phyloP scores from a whole-genome alignment of 2,113 vertebrate genomes.

The Dicerorhinus sumatrensis region DNA sequence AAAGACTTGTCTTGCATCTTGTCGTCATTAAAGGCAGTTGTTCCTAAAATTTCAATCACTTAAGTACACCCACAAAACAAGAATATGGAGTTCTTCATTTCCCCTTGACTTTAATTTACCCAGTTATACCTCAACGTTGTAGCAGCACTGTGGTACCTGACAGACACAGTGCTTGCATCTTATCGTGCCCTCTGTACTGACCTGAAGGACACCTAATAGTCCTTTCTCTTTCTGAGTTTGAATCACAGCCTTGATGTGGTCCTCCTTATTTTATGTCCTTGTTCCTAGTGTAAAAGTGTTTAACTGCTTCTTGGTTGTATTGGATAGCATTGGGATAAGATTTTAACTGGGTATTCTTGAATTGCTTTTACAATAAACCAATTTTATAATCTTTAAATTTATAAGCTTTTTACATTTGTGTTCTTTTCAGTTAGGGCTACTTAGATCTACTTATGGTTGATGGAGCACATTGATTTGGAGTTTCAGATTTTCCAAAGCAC shows the following conservation, averaged over 20 bases:
- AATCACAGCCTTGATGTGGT: constrained; percentile 81
- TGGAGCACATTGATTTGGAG: constrained; percentile 75
- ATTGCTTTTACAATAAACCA: constrained; percentile 87
- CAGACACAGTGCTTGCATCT: constrained; percentile 42
- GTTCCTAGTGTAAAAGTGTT: constrained; percentile 81
- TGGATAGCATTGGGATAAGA: constrained; percentile 85
- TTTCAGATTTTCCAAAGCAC: constrained; percentile 78
- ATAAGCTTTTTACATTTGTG: constrained; percentile 85
- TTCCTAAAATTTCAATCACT: constrained; percentile 72
- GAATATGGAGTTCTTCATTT: constrained; percentile 67
- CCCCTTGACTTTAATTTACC: constrained; percentile 52
- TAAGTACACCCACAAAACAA: constrained; percentile 80
- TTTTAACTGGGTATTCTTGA: constrained; percentile 90
- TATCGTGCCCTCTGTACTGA: background rate
- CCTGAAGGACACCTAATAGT: constrained; percentile 64
- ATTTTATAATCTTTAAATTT: constrained; percentile 85
- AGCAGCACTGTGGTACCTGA: constrained; percentile 8
- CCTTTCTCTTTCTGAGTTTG: constrained; percentile 81
- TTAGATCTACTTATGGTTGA: constrained; percentile 79
- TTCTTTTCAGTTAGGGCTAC: constrained; percentile 83
- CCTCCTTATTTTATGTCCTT: constrained; percentile 80
- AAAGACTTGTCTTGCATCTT: constrained; percentile 66
- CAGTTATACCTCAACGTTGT: constrained; percentile 62
- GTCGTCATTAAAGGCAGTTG: constrained; percentile 63
- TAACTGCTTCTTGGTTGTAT: constrained; percentile 84